A percentile compares a stretch with the other conserved stretches of the same genome.
Evolutionary conservation across 2,797 vertebrate species (phyloP).

Genomic region (Rhincodon typus): DNA sequence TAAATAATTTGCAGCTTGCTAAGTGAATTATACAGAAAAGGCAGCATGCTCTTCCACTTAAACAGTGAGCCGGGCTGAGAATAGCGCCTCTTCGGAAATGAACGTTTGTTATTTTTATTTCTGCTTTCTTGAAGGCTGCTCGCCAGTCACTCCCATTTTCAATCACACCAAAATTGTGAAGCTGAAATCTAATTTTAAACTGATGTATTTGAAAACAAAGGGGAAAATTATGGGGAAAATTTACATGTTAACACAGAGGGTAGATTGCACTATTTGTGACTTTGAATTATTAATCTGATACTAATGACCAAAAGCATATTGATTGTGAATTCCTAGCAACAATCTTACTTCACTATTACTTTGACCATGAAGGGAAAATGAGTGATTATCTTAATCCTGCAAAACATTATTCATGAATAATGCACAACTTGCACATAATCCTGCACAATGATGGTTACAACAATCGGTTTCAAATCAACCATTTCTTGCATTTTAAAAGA

Average conservation of each 20-base stretch:
- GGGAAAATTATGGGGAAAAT: background rate
- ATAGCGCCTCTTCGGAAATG: background rate
- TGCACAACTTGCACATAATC: background rate
- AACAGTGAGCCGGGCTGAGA: background rate
- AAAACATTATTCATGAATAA: conserved; percentile 26
- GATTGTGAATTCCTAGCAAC: conserved; percentile 31
- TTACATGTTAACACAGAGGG: background rate
- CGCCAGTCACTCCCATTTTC: background rate
- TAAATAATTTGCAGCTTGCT: conserved; percentile 18
- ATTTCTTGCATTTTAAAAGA: background rate
- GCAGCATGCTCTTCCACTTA: background rate
- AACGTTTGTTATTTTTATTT: background rate
- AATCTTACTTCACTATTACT: background rate
- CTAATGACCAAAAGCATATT: conserved; percentile 17
- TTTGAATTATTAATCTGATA: conserved; percentile 16
- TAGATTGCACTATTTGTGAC: background rate
- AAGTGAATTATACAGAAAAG: conserved; percentile 21
- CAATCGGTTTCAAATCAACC: background rate
- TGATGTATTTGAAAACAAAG: background rate
- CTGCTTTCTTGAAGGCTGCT: background rate
- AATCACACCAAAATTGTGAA: background rate
- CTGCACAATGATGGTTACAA: background rate
- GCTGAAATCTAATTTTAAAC: background rate
- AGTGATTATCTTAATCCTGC: conserved; percentile 29
- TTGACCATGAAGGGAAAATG: conserved; percentile 3